These are phyloP conservation scores for Holocentrus rufus DNA, from an alignment of 2,797 vertebrate genomes.

Conservation along the genomic window DNA sequence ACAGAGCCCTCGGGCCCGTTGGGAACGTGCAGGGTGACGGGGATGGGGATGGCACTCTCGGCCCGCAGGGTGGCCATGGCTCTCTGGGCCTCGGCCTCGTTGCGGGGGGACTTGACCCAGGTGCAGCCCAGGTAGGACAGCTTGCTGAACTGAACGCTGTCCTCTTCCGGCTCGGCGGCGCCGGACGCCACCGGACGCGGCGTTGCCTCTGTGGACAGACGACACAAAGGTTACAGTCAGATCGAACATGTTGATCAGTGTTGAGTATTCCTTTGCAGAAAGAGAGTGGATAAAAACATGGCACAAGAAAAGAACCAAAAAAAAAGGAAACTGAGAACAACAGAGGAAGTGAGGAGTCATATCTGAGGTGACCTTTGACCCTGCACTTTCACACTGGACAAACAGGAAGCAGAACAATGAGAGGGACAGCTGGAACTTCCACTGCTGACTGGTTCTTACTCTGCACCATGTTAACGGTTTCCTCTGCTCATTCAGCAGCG, in stretches of 20 bases:
- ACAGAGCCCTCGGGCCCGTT: constrained; percentile 94
- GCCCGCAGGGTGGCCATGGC: constrained; percentile 91
- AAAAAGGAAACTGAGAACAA: background rate
- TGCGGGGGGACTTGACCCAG: constrained; percentile 94
- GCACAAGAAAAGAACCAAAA: constrained; percentile 6
- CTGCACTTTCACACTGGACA: constrained; percentile 56
- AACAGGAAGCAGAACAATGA: constrained; percentile 81
- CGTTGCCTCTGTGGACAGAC: constrained; percentile 43
- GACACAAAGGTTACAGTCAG: no score
- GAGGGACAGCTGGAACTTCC: constrained; percentile 53
- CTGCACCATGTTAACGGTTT: constrained; percentile 38
- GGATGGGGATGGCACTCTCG: constrained; percentile 86
- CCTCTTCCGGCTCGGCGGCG: constrained; percentile 85
- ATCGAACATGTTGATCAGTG: no score
- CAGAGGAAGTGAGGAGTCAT: constrained; percentile 32
- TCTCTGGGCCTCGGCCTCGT: constrained; percentile 88
- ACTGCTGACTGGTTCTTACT: constrained; percentile 52
- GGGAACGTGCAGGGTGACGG: constrained; percentile 93
- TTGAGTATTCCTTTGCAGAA: no score
- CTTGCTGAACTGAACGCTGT: constrained; percentile 96
- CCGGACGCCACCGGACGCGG: constrained; percentile 44
- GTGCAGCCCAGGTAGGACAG: constrained; percentile 93
- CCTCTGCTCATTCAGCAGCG: constrained; percentile 49
- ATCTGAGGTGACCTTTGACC: constrained; percentile 31
- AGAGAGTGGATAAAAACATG: background rate